phyloP scores from a whole-genome alignment of 2,113 vertebrate species.

The Cryptoleucopteryx plumbea region DNA sequence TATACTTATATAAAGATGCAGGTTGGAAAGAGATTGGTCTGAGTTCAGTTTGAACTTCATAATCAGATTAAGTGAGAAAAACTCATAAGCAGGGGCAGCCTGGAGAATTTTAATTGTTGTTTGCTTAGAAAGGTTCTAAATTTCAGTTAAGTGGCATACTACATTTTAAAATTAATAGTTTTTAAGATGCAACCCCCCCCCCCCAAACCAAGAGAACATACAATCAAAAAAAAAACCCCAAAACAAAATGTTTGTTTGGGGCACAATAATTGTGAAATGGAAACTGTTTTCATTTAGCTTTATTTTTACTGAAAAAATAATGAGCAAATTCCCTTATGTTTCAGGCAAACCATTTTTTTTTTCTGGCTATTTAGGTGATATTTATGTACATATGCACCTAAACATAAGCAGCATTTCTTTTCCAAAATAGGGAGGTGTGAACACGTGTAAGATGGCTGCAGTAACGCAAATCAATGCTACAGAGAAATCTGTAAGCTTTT shows the following conservation, averaged over 20 bases:
- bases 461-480: too few relatives aligned
- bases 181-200: neutral
- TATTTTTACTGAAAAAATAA: neutral
- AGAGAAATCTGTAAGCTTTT: neutral
- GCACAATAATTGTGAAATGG: neutral
- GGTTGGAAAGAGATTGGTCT: neutral
- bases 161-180: neutral
- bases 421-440: neutral
- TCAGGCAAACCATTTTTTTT: fast-evolving
- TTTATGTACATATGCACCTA: neutral
- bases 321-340: neutral
- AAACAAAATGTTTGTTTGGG: neutral
- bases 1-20: neutral
- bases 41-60: neutral
- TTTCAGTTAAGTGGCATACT: neutral
- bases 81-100: neutral
- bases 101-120: neutral
- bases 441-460: neutral
- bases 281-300: neutral
- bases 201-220: neutral
- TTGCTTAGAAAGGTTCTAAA: neutral
- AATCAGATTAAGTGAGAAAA: neutral
- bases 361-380: neutral
- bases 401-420: neutral
- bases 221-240: neutral